phyloP scores from a whole-genome alignment of 2,113 vertebrate genomes.

The Muscicapa adusta region DNA sequence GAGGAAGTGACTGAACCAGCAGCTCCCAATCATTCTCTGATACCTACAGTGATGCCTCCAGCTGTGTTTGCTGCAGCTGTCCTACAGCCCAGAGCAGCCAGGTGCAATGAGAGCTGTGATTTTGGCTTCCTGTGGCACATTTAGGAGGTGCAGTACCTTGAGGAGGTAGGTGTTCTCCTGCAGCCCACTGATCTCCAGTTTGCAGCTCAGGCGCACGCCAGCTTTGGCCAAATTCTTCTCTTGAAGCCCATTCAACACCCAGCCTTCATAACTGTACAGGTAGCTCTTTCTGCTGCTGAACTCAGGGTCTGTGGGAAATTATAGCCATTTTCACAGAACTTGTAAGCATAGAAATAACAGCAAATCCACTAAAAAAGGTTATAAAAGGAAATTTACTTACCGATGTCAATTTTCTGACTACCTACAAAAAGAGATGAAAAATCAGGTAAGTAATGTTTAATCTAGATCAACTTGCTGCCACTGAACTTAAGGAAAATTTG shows the following conservation, averaged over 20 bases:
- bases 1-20: background rate
- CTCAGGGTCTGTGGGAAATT: slow-evolving; percentile 66
- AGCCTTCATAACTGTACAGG: slow-evolving; percentile 76
- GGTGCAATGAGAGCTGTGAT: background rate
- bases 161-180: slow-evolving; percentile 48
- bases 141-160: slow-evolving; percentile 62
- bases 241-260: slow-evolving; percentile 72
- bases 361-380: background rate
- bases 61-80: background rate
- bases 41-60: rapidly evolving
- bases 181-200: slow-evolving; percentile 70
- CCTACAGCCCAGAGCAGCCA: background rate
- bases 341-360: background rate
- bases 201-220: slow-evolving; percentile 71
- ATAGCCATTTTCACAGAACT: background rate
- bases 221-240: slow-evolving; percentile 72
- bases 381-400: slow-evolving; percentile 3
- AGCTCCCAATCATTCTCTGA: background rate
- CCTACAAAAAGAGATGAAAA: slow-evolving; percentile 28
- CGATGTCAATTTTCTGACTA: slow-evolving; percentile 44
- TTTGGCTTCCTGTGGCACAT: rapidly evolving
- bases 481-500: background rate
- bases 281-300: slow-evolving; percentile 69
- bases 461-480: background rate
- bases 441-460: background rate